phyloP scores from a whole-genome alignment of 2,888 invertebrate genomes.

The Ichneumon xanthorius region DNA sequence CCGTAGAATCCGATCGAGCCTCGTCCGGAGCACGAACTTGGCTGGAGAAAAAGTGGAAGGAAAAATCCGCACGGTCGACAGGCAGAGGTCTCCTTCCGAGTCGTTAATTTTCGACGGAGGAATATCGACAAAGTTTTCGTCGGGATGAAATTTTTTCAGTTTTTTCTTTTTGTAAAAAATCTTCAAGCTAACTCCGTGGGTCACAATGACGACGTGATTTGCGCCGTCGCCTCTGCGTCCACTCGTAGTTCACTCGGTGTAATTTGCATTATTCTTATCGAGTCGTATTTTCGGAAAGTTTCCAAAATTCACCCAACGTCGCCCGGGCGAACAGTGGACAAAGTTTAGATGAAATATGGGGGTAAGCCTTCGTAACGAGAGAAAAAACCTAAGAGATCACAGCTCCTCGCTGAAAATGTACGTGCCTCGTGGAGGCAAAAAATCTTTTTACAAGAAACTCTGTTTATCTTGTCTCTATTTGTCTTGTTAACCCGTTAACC shows the following conservation, averaged over 20 bases:
- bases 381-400: not conserved
- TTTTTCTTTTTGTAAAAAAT: slow-evolving; percentile 14
- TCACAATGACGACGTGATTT: slow-evolving; percentile 3
- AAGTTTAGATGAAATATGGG: slow-evolving; percentile 19
- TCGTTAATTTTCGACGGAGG: slow-evolving; percentile 12
- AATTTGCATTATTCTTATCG: slow-evolving; percentile 38
- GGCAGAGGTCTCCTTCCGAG: not conserved
- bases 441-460: no score
- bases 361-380: not conserved
- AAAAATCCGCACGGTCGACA: not conserved
- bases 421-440: not conserved
- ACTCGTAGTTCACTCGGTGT: not conserved
- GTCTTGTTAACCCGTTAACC: no score
- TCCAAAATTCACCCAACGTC: not conserved
- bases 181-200: not conserved
- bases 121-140: slow-evolving; percentile 23
- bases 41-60: not conserved
- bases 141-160: not conserved
- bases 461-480: no score
- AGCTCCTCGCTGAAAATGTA: not conserved
- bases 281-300: slow-evolving; percentile 31
- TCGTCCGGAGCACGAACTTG: not conserved
- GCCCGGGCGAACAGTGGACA: not conserved
- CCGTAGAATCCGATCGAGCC: not conserved
- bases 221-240: slow-evolving; percentile 2